Evolutionary conservation across 2,113 vertebrate genomes (phyloP).

Genomic region (Channa argus): DNA sequence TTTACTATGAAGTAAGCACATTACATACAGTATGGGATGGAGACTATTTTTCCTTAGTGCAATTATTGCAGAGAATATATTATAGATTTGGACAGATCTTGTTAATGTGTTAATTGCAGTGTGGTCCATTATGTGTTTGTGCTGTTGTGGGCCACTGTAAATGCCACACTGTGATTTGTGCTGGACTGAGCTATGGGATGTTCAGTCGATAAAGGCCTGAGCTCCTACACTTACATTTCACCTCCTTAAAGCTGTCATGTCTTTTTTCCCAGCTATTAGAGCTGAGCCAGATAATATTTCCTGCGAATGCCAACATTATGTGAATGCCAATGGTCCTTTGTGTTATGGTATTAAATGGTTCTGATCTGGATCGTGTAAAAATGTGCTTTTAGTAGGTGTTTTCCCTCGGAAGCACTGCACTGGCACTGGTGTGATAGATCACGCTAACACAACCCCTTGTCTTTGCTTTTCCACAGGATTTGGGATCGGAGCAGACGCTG

Average conservation of each 20-base stretch:
- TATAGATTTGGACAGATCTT: too few species aligned
- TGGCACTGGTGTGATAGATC: slow-evolving; percentile 11
- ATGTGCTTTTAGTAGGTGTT: not conserved
- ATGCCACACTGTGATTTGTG: slow-evolving; percentile 38
- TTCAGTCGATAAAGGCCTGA: slow-evolving; percentile 28
- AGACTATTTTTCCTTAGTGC: not conserved
- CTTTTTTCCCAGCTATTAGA: not conserved
- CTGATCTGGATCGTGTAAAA: slow-evolving; percentile 18
- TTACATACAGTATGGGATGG: not conserved
- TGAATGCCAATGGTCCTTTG: not conserved
- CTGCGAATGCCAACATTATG: not conserved
- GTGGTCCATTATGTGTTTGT: not conserved
- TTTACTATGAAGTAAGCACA: not conserved
- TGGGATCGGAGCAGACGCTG: not conserved
- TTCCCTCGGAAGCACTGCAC: not conserved
- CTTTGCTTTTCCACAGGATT: slow-evolving; percentile 49
- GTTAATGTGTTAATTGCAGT: slow-evolving; percentile 15
- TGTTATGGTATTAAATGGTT: slow-evolving; percentile 18
- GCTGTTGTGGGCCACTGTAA: slow-evolving; percentile 21
- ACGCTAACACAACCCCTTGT: slow-evolving; percentile 13
- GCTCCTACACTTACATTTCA: slow-evolving; percentile 19
- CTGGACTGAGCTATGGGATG: slow-evolving; percentile 6
- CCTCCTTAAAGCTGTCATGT: slow-evolving; percentile 33
- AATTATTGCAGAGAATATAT: not conserved
- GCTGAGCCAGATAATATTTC: slow-evolving; percentile 10